Evolutionary conservation across 2,113 vertebrate species (phyloP), one percentile per base, ranked within the genome.

Genomic region (Speoplatyrhinus poulsoni): DNA sequence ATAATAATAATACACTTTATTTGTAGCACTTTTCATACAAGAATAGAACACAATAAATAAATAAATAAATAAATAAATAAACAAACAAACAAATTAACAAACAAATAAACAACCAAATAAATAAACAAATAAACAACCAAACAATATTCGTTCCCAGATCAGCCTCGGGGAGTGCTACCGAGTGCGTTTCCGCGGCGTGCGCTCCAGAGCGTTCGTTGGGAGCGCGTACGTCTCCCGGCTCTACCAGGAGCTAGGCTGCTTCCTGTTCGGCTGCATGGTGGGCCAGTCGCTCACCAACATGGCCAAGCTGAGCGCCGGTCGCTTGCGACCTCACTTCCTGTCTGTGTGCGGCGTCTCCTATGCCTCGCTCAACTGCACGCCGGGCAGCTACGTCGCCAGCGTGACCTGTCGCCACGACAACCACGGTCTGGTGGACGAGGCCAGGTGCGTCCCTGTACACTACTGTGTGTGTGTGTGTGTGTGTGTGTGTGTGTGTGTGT

Each of bases 241-340:
- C 52, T 93, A 94, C 88, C 93, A 93, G 74, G 93, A 95, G 79
- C 82, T 93, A 56, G 93, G 93, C 19, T 87, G 92, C 56, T 94
- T 94, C 82, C 63, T 94, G 41, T 94, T 94, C 0, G 94, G 93
- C 2, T 87, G 80, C 0, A 86, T 85, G 17, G 70, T 93, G 13
- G 90, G 93, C 73, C 94, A 93, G 60, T 95, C 94, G 0, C 66
- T 93, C 46, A 93, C 92, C 60, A 87, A 91, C 68, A 81, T 91
- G 50, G 81, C 92, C 76, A 93, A 92, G 75, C 81, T 93, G 54
- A 89, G 91, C 5, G 76, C 90, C 0, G 91, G 92, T 0, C 85
- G 87, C 1, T 85, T 93, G 69, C 79, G 84, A 3, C 92, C 91
- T 8, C 83, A 91, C 86, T 93, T 94, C 80, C 90, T 93, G 77